Base-by-base conservation (phyloP, 2,888 invertebrate species). In the Amphipyra berbera region DNA sequence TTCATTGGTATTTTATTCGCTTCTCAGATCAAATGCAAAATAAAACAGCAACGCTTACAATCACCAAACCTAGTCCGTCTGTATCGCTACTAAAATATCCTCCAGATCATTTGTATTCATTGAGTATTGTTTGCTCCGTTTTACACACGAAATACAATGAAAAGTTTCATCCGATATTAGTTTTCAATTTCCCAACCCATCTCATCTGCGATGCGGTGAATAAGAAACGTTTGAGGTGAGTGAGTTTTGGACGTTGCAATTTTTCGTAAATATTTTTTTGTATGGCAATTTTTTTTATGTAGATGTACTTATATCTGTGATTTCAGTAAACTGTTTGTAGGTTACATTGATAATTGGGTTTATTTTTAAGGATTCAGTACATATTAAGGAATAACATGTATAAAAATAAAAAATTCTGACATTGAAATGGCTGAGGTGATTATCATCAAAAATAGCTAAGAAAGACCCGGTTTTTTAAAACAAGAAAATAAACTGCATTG, bases 151-250 rank as follows among this genome's bases (percentile, higher is more conserved):
- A 75, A 80, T 78, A 83, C 84, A 82, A 82, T 86, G 82, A 77
- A 83, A 86, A 87, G 78, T 88, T 83, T 76, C 68, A 84, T 84
- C 77, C 78, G 78, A 83, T 88, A 87, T 88, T 87, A 88, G 86
- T 87, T 87, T 88, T 86, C 86, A 84, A 85, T 87, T 86, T 84
- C 73, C 73, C 76, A 65, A 73, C 79, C 80, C 79, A 76, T 82
- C 77, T 81, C 70, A 67, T 70, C 58, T 57, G 65, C 15, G 64
- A 54, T 63, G 61, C 49, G 41, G 61, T 69, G 70, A 61, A 73
- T 77, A 76, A 65, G 76, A 65, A 73, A 73, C 72, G 60, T 50
- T 42, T 6, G 63, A 65, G 69, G 44, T 4, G 15, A 68, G 15
- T 46, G 41, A 21, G 21, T 21, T 46, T 57, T 30, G 44, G 21